Base-by-base conservation (phyloP, 2,797 vertebrate species). In the Micropoecilia bifurca region DNA sequence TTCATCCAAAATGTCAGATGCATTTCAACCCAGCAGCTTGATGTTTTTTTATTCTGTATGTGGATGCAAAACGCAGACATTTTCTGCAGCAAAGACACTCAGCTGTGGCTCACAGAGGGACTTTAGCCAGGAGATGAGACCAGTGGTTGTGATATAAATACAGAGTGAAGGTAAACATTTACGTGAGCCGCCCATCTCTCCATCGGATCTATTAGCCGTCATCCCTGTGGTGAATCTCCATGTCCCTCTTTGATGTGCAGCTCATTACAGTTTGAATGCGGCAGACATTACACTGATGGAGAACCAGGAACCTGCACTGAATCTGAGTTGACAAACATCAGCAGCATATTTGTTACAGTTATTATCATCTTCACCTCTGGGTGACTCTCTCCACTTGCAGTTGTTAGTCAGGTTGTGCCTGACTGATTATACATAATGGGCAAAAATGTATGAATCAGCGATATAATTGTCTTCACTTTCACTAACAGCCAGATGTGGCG, bases 131-230 rank as follows among this genome's bases (percentile, higher is more conserved):
- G 10, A 72, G 81, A 79, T 39, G 50, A 79, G 81, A 80, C 79
- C 79, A 75, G 80, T 89, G 83, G 87, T 91, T 89, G 87, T 87
- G 89, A 63, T 89, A 83, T 50, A 73, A 81, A 90, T 85, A 83
- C 76, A 53, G 74, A 57, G n/a, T 48, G 78, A 83, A 80, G 81
- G 41, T 43, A 68, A 81, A 73, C 59, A 63, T 63, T 75, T 53
- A 22, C 22, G 25, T 71, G 75, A 78, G 84, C 81, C 18, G 76
- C 66, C 43, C 36, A 33, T n/a, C 53, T 25, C 78, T 71, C 78
- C 3, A n/a, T 86, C 83, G 83, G 20, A 89, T 86, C 72, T 76
- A 85, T 89, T 61, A 79, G 50, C 86, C 46, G 81, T 6, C 83
- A 75, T 80, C 71, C 18, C 30, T 74, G 86, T 76, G 80, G 74